Evolutionary conservation across 2,113 vertebrate genomes (phyloP).

Genomic region (Calyptomena viridis): DNA sequence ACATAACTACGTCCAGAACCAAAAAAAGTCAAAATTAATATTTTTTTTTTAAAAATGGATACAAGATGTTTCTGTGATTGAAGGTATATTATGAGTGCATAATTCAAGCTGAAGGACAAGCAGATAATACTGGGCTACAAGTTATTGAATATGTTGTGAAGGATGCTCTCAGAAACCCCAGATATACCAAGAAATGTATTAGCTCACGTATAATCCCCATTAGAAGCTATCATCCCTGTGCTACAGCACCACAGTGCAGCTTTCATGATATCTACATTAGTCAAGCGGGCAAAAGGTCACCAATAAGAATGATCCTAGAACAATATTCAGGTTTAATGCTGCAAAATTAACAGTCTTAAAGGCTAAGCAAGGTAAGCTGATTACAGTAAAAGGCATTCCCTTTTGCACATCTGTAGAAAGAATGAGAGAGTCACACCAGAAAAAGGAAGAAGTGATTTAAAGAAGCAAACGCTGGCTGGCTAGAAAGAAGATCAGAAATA

Average conservation of each 20-base stretch:
- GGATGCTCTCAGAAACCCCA: not conserved
- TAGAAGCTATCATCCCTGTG: not conserved
- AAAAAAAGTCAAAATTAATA: not conserved
- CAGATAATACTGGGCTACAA: not conserved
- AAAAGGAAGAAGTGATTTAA: not conserved
- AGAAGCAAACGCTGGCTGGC: rapidly evolving
- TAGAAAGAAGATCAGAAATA: not conserved
- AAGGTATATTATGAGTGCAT: not conserved
- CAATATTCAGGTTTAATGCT: not conserved
- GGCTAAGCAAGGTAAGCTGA: not conserved
- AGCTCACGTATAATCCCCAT: not conserved
- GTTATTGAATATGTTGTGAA: not conserved
- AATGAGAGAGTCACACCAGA: not conserved
- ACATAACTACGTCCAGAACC: not conserved
- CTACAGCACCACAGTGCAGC: not conserved
- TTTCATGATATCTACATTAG: not conserved
- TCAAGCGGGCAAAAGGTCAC: not conserved
- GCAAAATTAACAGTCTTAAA: conserved; percentile 34
- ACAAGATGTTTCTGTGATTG: not conserved
- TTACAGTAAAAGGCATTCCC: conserved; percentile 1
- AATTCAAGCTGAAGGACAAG: not conserved
- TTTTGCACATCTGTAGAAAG: not conserved
- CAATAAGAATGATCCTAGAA: not conserved
- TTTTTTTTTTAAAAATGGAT: not conserved
- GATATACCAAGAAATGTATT: not conserved